Base-by-base conservation (phyloP, 2,888 invertebrate genomes). In the Scaptomyza flava region DNA sequence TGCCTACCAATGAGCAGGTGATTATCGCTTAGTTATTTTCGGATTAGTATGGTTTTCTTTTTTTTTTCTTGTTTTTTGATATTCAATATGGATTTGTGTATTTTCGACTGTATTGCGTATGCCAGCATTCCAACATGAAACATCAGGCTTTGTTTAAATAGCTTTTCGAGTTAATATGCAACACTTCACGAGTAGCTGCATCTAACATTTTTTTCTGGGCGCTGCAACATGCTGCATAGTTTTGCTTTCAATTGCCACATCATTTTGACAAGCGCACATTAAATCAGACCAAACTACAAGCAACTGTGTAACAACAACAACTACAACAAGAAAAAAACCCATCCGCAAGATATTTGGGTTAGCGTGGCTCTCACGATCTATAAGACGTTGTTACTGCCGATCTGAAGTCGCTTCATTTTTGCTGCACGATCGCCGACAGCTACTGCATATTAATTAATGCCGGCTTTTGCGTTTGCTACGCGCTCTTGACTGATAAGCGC, bases 1-100 rank as follows among this genome's bases (percentile, higher is more conserved):
- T 79, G 83, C 82, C 80, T 79, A 79, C 80, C 68, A 82, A 82
- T 82, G 80, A 77, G 72, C 68, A 54, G 48, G 58, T 72, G 77
- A 79, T 82, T 70, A 82, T 77, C 57, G 72, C 68, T 48, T 33
- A 45, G 43, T 41, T 57, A 42, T 67, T 46, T 57, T 31, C 58
- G 51, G 41, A 66, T 46, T 66, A 52, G 46, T 33, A 31, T 20
- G 52, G 34, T 45, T 50, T 65, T 54, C 43, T 65, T 65, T 54
- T 48, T 65, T 48, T 65, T 43, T 30, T 31, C 56, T 65, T 54
- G 43, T 65, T 48, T 65, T 43, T 30, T 31, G 36, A 23, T 56
- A 23, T 50, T 38, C 23, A 50, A 50, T 65, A 48, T 66, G 20
- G 45, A 57, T 66, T 64, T 64, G 31, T 54, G 17, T 47, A 17